Base-by-base conservation (phyloP, 1,140 invertebrate genomes). In the Drosophila kanapiae region DNA sequence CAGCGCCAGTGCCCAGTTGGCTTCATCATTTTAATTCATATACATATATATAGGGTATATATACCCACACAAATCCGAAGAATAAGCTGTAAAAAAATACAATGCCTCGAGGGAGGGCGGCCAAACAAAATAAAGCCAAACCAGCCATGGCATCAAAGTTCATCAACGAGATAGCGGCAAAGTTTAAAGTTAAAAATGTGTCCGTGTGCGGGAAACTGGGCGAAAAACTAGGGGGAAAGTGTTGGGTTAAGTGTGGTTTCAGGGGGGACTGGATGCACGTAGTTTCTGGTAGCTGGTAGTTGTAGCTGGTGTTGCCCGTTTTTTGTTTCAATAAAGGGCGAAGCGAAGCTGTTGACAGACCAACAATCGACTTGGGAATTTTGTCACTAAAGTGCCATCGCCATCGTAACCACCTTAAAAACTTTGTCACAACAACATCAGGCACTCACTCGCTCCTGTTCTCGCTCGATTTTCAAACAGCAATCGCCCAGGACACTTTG, bases 321-420 rank as follows among this genome's bases (percentile, higher is more conserved):
- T 90, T 90, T 90, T 90, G 85, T 90, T 90, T 85, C 86, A 90
- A 85, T 82, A 79, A 74, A 64, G 80, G 56, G 27, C 56, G 38
- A 31, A 45, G 78, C 53, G 78, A 70, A 75, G 78, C 85, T 91
- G 85, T 90, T 90, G 85, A 90, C 85, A 90, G 86, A 90, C 85
- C 86, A 90, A 90, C 85, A 90, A 90, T 90, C 85, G 81, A 91
- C 85, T 90, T 85, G 85, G 85, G 85, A 90, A 90, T 90, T 90
- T 85, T 79, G 86, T 85, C 85, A 90, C 84, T 80, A 56, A 90
- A 88, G 84, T 90, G 81, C 85, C 84, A 88, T 88, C 77, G 84
- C 72, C 83, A 68, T 61, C 59, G 65, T 53, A 78, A 48, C 62
- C 79, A 70, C 64, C 72, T 83, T 80, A 74, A 75, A 68, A 88